These are phyloP conservation scores for Porites lobata DNA, from an alignment of 92 coral and sea anemone genomes.

Conservation along the genomic window DNA sequence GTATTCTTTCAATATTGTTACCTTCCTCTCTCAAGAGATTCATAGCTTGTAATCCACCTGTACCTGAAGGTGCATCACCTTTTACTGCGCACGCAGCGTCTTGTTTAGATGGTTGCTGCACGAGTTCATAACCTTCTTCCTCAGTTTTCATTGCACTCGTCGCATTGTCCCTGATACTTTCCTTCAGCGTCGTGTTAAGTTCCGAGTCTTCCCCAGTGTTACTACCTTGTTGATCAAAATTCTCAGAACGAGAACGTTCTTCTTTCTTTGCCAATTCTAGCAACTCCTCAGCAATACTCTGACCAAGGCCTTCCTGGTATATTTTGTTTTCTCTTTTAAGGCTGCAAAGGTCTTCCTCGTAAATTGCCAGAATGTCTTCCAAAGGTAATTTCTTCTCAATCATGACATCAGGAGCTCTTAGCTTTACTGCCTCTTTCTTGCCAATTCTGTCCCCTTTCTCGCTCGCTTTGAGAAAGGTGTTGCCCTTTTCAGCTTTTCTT, in stretches of 20 bases:
- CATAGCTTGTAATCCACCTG: conserved; percentile 24
- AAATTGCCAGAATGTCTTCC: conserved; percentile 14
- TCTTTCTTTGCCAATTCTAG: conserved; percentile 6
- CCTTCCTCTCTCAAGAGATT: conserved; percentile 42
- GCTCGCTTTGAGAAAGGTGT: background rate
- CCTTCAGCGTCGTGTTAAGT: background rate
- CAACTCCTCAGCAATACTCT: conserved; percentile 40
- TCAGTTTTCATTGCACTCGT: background rate
- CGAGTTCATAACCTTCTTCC: background rate
- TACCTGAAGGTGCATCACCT: background rate
- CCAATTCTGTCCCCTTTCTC: background rate
- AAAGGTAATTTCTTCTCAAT: background rate
- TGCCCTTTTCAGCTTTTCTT: background rate
- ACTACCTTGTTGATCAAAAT: background rate
- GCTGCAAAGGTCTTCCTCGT: conserved; percentile 34
- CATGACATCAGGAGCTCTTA: conserved; percentile 30
- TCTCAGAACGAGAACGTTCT: background rate
- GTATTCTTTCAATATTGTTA: conserved; percentile 54
- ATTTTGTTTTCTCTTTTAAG: conserved; percentile 37
- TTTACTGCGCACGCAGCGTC: background rate
- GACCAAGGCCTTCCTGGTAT: conserved; percentile 31
- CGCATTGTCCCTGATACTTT: background rate
- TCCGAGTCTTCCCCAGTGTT: background rate
- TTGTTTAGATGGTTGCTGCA: background rate
- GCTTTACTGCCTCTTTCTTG: background rate